Evolutionary conservation across 2,797 vertebrate genomes (phyloP), one percentile per base, ranked within the genome.

Genomic region (Champsocephalus gunnari): DNA sequence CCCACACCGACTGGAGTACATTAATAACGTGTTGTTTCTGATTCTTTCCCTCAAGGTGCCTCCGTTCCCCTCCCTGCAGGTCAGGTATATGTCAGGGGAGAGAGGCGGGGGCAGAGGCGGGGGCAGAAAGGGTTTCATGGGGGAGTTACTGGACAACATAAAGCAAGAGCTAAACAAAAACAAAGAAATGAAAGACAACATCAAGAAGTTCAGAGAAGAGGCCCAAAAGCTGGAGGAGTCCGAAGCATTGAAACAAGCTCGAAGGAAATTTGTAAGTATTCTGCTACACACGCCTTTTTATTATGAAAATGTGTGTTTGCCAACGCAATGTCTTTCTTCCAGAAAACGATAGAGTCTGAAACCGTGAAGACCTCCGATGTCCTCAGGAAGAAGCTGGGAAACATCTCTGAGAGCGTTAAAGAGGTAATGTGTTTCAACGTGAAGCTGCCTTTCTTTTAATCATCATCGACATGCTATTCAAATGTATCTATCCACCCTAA

Each of bases 291-390:
- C n/a, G 50, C 3, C 0, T 3, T 63, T n/a, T 57, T 62, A 7
- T 34, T 54, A 28, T 56, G 21, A 44, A 55, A 61, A 62, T 34
- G 2, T 4, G 2, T 1, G 8, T 17, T 17, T 24, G 19, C 10
- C 9, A 54, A 19, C 32, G 3, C 2, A 34, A 4, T 50, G 0
- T 69, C 16, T 73, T 57, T 63, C 66, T 21, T 53, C 1, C 47
- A 99, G 98, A 97, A 97, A 99, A 97, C 89, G 9, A 99, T 99
- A 2, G 98, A 99, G 65, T 99, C 98, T 1, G 98, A 99, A 93
- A 99, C 98, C 0, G 94, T 93, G 53, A 97, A 96, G 82, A 98
- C 97, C 0, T 97, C 98, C 0, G 97, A 97, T 71, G 96, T 97
- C 70, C 93, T 99, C 12, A 96, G 92, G 91, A 99, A 97, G 94